Evolutionary conservation across 1,140 invertebrate genomes (phyloP), one percentile per base, ranked within the genome.

Genomic region (Drosophila sturtevanti): DNA sequence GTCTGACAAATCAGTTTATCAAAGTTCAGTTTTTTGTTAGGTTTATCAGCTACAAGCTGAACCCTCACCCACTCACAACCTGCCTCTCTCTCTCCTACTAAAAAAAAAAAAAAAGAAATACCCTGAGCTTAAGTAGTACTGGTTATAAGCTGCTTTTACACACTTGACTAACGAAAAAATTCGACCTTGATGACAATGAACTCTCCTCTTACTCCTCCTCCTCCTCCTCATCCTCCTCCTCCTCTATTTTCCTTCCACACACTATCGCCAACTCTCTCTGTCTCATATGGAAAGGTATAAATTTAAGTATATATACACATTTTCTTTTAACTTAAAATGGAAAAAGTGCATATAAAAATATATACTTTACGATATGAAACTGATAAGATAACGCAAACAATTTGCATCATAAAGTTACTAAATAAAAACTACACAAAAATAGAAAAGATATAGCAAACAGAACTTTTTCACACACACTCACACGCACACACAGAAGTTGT

Each of bases 131-230:
- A 56, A 56, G 27, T 34, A 16, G 54, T 18, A 21, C 16, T 55
- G n/a, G 22, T 34, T 31, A 31, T 55, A 55, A 61, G 51, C 51
- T 14, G 37, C 54, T 63, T 63, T 63, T 63, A 31, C 72, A 77
- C 63, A 61, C 58, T 56, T 24, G 35, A 56, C 52, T 38, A 55
- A n/a, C 34, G 52, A 34, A 72, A 35, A 3, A 31, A 6, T 31
- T 31, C 85, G 74, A 89, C 84, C 85, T 89, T 89, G 80, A 56
- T 77, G 86, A 81, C 78, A 86, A 77, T 89, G 86, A 89, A 89
- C 85, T 71, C 68, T 52, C 35, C 60, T 44, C 55, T 11, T 22
- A 11, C 22, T 22, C 16, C 38, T 37, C n/a, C 38, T 31, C n/a
- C 6, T 10, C 24, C 41, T 4, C 10, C 18, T 9, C 22, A 11